Evolutionary conservation across 2,113 vertebrate genomes (phyloP).

Genomic region (Microcebus murinus): DNA sequence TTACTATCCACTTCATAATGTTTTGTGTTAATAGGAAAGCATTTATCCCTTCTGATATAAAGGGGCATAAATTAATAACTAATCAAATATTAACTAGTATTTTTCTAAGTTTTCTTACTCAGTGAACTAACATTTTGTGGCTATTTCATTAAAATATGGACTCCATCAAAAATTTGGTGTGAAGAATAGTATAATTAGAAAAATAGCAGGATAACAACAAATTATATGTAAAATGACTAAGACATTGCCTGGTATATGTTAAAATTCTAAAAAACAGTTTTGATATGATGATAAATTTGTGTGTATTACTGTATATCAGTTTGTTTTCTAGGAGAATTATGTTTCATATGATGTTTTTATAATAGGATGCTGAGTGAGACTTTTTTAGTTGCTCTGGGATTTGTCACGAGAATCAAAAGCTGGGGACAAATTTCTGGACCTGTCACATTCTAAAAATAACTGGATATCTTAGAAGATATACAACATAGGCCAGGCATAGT

Average conservation of each 20-base stretch:
- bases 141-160: neutral
- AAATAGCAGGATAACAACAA: neutral
- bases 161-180: neutral
- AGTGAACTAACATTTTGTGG: neutral
- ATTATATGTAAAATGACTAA: neutral
- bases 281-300: neutral
- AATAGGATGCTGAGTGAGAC: neutral
- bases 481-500: neutral
- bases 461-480: neutral
- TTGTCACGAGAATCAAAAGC: slow-evolving; percentile 25
- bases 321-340: slow-evolving; percentile 31
- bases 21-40: neutral
- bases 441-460: neutral
- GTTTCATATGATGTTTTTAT: neutral
- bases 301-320: neutral
- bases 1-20: neutral
- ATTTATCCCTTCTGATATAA: neutral
- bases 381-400: slow-evolving; percentile 1
- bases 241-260: neutral
- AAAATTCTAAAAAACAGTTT: neutral
- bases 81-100: neutral
- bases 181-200: slow-evolving; percentile 13
- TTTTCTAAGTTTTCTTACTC: neutral
- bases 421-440: neutral
- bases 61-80: neutral